Base-by-base conservation (phyloP, 2,797 vertebrate genomes). In the Xyrichtys novacula region DNA sequence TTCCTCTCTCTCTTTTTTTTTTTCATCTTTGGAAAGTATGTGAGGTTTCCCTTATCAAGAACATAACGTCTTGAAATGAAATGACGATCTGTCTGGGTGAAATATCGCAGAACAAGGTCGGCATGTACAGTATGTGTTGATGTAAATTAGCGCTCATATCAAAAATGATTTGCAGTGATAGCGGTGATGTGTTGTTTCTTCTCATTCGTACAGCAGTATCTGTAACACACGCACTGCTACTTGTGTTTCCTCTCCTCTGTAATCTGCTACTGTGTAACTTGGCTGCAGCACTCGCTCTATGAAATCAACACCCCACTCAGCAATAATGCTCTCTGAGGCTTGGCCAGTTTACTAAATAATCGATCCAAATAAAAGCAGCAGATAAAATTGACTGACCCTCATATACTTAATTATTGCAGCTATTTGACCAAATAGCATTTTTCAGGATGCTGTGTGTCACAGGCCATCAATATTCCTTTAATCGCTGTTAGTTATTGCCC, bases 371-470 rank as follows among this genome's bases (percentile, higher is more conserved):
- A 95, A 96, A 96, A 96, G 94, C 93, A 93, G 91, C 92, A 94
- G 94, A 96, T 97, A 95, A 95, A 96, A 96, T 94, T 94, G 95
- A 96, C 93, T 92, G 93, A 92, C 93, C 94, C 94, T 95, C 95
- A 94, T 95, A 95, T 96, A 95, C 94, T 96, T 96, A 95, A 96
- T 95, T 95, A 97, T 96, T 92, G 94, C 92, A 90, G 90, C 92
- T 95, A 91, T 95, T 95, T 95, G 94, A 94, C 94, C 93, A 93
- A 94, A 93, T 92, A 90, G 92, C 85, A 86, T 95, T 94, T 95
- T 93, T 95, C 92, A 93, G 94, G 94, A 95, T 94, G 93, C 85
- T 0, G 44, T 84, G 91, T 95, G 95, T 96, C 95, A 94, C 88
- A 78, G 88, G 81, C 93, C 92, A 95, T 97, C 91, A 94, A 96